Percentiles rank a stretch among this genome's conserved stretches.
These are phyloP conservation scores for Pollenia angustigena DNA, from an alignment of 2,888 invertebrate species.

Conservation along the genomic window DNA sequence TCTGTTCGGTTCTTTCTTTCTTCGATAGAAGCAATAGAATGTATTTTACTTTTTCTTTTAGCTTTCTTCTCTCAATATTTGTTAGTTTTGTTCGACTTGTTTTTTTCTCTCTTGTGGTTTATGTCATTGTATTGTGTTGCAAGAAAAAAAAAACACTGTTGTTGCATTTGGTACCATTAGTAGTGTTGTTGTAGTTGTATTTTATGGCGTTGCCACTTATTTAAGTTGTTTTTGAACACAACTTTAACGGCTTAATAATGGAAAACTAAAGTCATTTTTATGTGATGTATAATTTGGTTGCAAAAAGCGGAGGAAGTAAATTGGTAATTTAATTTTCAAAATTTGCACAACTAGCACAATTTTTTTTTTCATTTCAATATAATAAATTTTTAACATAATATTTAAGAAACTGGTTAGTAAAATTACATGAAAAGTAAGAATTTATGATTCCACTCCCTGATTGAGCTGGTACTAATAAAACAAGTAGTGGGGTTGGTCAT, in stretches of 20 bases:
- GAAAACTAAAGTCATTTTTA: conserved; percentile 13
- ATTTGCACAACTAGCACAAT: neutral
- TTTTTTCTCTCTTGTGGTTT: conserved; percentile 30
- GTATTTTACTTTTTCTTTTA: conserved; percentile 27
- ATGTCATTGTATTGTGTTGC: conserved; percentile 56
- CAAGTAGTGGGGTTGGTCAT: no score
- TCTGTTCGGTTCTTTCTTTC: conserved; percentile 47
- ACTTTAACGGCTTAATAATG: conserved; percentile 55
- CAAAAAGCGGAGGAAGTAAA: neutral
- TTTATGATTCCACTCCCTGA: no score
- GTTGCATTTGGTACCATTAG: conserved; percentile 19
- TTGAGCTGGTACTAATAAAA: no score
- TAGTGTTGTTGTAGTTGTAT: conserved; percentile 22
- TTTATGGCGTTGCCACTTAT: conserved; percentile 65
- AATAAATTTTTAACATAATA: no score
- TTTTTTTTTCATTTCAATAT: no score
- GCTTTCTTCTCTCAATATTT: conserved; percentile 15
- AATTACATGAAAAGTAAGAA: no score
- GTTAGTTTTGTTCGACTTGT: no score
- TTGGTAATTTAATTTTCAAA: neutral
- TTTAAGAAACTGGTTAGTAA: no score
- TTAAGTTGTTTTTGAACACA: conserved; percentile 34
- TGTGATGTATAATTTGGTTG: neutral
- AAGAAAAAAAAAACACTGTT: conserved; percentile 15
- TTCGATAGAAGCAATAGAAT: neutral